phyloP scores from a whole-genome alignment of 2,113 vertebrate species.

The Ceyx margarethae region DNA sequence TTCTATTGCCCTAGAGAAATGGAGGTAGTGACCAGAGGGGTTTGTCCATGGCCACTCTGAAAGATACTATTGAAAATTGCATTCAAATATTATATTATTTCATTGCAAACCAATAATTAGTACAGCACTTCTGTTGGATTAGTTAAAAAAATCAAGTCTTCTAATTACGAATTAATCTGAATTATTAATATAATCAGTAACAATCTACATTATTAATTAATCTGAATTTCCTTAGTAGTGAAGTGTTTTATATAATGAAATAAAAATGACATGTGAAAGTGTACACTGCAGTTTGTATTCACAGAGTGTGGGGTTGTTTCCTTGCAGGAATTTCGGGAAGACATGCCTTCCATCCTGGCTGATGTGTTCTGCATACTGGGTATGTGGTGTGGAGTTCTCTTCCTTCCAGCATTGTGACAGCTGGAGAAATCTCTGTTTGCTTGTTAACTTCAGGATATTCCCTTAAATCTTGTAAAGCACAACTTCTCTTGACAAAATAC shows the following conservation, averaged over 20 bases:
- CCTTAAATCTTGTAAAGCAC: neutral
- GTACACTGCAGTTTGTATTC: neutral
- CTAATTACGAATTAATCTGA: neutral
- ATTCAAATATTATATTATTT: neutral
- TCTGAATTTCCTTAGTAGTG: neutral
- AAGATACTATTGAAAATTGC: neutral
- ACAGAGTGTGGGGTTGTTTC: slow-evolving; percentile 7
- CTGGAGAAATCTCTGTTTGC: neutral
- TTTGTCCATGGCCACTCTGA: neutral
- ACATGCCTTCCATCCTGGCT: slow-evolving; percentile 96
- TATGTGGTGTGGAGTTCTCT: slow-evolving; percentile 53
- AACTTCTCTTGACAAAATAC: neutral
- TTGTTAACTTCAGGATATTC: neutral
- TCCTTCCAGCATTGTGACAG: neutral
- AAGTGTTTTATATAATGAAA: neutral
- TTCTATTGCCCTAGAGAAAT: neutral
- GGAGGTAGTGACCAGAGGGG: neutral
- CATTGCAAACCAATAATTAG: neutral
- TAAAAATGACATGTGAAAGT: neutral
- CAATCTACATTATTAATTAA: neutral
- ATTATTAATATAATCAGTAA: neutral
- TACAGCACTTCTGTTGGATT: neutral
- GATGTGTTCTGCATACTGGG: slow-evolving; percentile 98
- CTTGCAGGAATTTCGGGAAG: slow-evolving; percentile 88
- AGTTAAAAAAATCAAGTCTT: neutral